phyloP scores from a whole-genome alignment of 2,113 vertebrate genomes.

The Spermophilus dauricus region DNA sequence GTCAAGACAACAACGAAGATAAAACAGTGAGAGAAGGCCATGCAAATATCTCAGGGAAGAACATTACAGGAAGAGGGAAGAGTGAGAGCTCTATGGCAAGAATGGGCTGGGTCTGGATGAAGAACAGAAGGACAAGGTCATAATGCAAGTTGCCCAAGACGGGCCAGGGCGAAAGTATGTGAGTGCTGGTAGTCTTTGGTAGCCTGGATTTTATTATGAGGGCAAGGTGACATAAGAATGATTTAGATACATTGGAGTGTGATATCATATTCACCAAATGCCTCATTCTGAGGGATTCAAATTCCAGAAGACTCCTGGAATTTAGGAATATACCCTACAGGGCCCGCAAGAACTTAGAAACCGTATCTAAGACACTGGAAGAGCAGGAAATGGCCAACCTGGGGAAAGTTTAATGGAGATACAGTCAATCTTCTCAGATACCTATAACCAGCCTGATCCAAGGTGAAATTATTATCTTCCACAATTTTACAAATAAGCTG shows the following conservation, averaged over 20 bases:
- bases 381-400: background rate
- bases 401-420: background rate
- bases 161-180: background rate
- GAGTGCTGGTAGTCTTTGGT: background rate
- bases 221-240: background rate
- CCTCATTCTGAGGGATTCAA: constrained; percentile 21
- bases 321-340: too few relatives aligned
- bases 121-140: background rate
- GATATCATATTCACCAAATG: background rate
- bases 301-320: background rate
- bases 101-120: background rate
- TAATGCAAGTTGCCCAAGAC: background rate
- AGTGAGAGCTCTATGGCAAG: background rate
- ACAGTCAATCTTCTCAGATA: background rate
- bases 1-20: background rate
- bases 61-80: background rate
- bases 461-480: background rate
- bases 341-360: background rate
- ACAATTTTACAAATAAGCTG: background rate
- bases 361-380: background rate
- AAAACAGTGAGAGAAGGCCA: background rate
- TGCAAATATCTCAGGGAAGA: background rate
- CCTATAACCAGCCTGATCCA: background rate
- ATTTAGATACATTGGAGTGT: background rate
- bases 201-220: background rate